phyloP scores from a whole-genome alignment of 2,797 vertebrate species.

The Silurus aristotelis region DNA sequence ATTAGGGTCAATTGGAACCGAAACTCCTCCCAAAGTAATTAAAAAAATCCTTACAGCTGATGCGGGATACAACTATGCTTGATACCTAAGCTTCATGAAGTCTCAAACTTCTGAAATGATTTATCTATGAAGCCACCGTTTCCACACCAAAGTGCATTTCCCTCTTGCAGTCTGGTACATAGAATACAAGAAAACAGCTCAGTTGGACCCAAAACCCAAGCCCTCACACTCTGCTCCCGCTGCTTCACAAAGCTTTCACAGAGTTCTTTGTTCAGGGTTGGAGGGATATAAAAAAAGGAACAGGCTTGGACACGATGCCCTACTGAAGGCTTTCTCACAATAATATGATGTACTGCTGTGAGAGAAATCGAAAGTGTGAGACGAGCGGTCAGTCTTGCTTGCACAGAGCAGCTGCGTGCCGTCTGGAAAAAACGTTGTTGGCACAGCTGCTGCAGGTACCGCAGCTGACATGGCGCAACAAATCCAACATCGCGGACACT shows the following conservation, averaged over 20 bases:
- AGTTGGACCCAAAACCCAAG: background rate
- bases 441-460: conserved; percentile 9
- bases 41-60: background rate
- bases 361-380: background rate
- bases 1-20: background rate
- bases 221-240: background rate
- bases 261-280: background rate
- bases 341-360: conserved; percentile 15
- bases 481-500: background rate
- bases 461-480: background rate
- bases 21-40: background rate
- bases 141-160: background rate
- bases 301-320: background rate
- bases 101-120: background rate
- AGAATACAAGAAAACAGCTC: background rate
- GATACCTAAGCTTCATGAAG: too few relatives aligned
- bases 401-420: conserved; percentile 18
- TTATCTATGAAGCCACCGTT: background rate
- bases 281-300: background rate
- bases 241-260: background rate
- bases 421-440: conserved; percentile 6
- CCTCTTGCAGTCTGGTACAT: too few relatives aligned
- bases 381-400: conserved; percentile 8
- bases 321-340: background rate
- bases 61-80: background rate